Evolutionary conservation across 2,113 vertebrate genomes (phyloP).

Genomic region (Tetrax tetrax): DNA sequence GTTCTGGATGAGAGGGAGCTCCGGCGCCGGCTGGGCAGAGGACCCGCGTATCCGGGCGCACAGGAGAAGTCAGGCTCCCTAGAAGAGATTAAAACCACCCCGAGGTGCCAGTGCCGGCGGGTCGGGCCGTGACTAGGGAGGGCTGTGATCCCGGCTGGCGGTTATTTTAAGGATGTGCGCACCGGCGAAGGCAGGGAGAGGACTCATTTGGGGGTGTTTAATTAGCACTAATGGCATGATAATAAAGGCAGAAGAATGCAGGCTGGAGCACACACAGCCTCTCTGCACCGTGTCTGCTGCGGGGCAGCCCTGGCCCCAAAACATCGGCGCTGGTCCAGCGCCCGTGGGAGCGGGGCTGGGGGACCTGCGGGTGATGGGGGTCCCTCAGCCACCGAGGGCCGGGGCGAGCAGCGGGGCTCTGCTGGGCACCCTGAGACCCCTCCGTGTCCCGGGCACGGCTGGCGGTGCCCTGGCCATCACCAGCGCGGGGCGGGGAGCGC

Average conservation of each 20-base stretch:
- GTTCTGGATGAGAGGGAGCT: neutral
- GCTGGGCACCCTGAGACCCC: neutral
- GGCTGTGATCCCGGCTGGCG: neutral
- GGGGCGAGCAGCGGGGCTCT: neutral
- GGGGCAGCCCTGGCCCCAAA: fast-evolving
- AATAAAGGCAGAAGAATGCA: neutral
- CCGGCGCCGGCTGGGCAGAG: fast-evolving
- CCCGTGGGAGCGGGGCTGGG: fast-evolving
- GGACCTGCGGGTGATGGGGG: fast-evolving
- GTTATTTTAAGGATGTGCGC: neutral
- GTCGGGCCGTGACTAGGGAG: neutral
- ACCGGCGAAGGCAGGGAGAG: neutral
- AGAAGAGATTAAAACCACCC: neutral
- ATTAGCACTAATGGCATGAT: neutral
- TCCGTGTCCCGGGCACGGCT: neutral
- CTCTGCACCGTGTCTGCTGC: neutral
- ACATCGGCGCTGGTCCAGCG: fast-evolving
- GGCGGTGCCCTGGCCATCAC: neutral
- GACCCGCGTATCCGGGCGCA: neutral
- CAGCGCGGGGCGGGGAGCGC: fast-evolving
- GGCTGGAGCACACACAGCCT: neutral
- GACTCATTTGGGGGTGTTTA: neutral
- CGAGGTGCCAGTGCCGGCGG: fast-evolving
- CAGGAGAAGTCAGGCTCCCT: neutral
- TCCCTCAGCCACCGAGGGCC: neutral